Base-by-base conservation (phyloP, 2,888 invertebrate species). In the Amblyteles armatorius region DNA sequence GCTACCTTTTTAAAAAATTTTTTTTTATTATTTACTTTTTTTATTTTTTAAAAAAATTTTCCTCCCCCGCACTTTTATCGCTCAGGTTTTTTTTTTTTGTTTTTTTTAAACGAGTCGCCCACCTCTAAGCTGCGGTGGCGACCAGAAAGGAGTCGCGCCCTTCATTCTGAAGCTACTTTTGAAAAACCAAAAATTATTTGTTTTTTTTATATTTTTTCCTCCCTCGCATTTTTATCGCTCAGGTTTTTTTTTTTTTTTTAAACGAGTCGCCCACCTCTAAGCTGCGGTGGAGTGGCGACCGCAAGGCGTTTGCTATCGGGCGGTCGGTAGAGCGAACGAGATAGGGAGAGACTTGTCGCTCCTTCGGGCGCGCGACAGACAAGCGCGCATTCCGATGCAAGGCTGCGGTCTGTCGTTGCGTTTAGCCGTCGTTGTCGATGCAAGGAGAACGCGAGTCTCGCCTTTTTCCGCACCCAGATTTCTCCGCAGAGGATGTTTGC, bases 361-460 rank as follows among this genome's bases (percentile, higher is more conserved):
- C 48, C 29, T 16, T 50, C 48, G 57, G 44, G 55, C 19, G 5
- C 63, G 13, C 57, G 73, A 74, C 63, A 5, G 48, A 74, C 74
- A 74, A 74, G 88, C 80, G 80, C 79, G 90, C 87, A 90, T 90
- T 90, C 89, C 90, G 84, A 81, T 72, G 86, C 87, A 84, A 88
- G 88, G 82, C 82, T 85, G 79, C 48, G 63, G 63, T 63, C 16
- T 29, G 16, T 63, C 71, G 33, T 22, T 57, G 73, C 73, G 60
- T 73, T 73, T 73, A 73, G 73, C 40, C 40, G 26, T 16, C 57
- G 57, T 60, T 57, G 73, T 57, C 73, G 60, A 16, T 65, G 73
- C 81, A 69, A 55, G 74, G 69, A 83, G 73, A 88, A 84, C 87
- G 87, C 72, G 40, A n/a, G 50, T 73, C 73, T 44, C 5, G 73